These are phyloP conservation scores for Enoplosus armatus DNA, from an alignment of 2,797 vertebrate genomes.

Conservation along the genomic window DNA sequence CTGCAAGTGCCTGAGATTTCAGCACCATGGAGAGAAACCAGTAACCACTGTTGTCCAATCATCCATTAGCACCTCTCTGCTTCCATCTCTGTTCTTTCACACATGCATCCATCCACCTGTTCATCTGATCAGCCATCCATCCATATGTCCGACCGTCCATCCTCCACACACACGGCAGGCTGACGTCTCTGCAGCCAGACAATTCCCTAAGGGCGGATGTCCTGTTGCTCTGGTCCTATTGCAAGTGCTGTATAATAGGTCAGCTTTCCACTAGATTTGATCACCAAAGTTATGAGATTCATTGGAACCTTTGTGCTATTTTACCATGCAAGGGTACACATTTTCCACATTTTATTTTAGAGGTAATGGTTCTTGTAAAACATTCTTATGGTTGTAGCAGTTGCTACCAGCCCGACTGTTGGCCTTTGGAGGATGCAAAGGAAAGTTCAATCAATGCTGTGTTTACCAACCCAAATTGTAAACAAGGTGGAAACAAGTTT, in stretches of 20 bases:
- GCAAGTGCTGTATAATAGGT: neutral
- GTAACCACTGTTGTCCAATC: constrained; percentile 19
- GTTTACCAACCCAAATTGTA: neutral
- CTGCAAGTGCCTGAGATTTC: constrained; percentile 35
- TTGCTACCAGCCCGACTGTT: neutral
- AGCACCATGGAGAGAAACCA: constrained; percentile 72
- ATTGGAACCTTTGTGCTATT: constrained; percentile 6
- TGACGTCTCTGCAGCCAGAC: constrained; percentile 11
- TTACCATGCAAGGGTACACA: neutral
- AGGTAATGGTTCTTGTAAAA: neutral
- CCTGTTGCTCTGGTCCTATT: constrained; percentile 44
- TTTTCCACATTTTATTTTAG: neutral
- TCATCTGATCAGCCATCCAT: neutral
- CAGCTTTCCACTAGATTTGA: neutral
- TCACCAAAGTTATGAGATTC: neutral
- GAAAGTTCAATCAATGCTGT: neutral
- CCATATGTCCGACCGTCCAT: neutral
- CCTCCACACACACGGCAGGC: neutral
- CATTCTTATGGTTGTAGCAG: neutral
- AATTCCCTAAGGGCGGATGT: constrained; percentile 1
- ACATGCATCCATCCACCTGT: constrained; percentile 34
- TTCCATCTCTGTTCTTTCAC: constrained; percentile 25
- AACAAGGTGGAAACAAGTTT: neutral
- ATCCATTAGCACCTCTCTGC: constrained; percentile 19
- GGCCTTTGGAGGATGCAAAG: too few relatives aligned